Percentiles rank a stretch among this genome's conserved stretches.
Evolutionary conservation across 1,140 invertebrate genomes (phyloP).

Genomic region (Xylocopa sonorina): DNA sequence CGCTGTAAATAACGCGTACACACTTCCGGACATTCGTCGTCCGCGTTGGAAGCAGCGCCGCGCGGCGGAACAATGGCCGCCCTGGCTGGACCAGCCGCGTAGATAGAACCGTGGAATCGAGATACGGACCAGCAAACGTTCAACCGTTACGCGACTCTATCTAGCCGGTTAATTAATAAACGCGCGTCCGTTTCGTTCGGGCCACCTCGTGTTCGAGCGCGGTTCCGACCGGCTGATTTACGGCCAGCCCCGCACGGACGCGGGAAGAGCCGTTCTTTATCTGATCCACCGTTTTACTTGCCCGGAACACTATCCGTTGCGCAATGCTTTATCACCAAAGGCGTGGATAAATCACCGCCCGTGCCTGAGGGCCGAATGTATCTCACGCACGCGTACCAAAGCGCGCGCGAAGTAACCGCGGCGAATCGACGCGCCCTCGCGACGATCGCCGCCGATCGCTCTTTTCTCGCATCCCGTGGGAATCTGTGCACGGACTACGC

Average conservation of each 20-base stretch:
- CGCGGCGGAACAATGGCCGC: constrained; percentile 46
- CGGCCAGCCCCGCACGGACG: constrained; percentile 47
- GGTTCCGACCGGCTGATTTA: constrained; percentile 65
- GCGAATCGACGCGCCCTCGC: too few species aligned
- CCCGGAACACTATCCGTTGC: constrained; percentile 67
- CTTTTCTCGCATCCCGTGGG: constrained; percentile 3
- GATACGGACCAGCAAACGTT: constrained; percentile 41
- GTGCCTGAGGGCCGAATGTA: constrained; percentile 33
- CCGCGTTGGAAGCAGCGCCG: constrained; percentile 20
- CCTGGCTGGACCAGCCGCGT: too few species aligned
- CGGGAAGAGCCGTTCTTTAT: constrained; percentile 61
- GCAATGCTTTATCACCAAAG: constrained; percentile 72
- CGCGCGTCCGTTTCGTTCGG: constrained; percentile 41
- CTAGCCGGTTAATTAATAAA: constrained; percentile 65
- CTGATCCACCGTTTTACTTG: constrained; percentile 66
- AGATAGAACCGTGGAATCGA: constrained; percentile 5
- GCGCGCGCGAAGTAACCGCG: too few species aligned
- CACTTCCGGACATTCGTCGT: constrained; percentile 42
- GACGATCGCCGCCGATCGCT: too few species aligned
- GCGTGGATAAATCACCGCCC: constrained; percentile 68
- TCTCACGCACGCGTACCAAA: constrained; percentile 52
- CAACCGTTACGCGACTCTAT: constrained; percentile 62
- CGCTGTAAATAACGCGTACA: constrained; percentile 30
- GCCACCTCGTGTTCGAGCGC: constrained; percentile 32
- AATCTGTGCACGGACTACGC: neutral